phyloP scores from a whole-genome alignment of 2,888 invertebrate species.

The Hydropsyche betteni region DNA sequence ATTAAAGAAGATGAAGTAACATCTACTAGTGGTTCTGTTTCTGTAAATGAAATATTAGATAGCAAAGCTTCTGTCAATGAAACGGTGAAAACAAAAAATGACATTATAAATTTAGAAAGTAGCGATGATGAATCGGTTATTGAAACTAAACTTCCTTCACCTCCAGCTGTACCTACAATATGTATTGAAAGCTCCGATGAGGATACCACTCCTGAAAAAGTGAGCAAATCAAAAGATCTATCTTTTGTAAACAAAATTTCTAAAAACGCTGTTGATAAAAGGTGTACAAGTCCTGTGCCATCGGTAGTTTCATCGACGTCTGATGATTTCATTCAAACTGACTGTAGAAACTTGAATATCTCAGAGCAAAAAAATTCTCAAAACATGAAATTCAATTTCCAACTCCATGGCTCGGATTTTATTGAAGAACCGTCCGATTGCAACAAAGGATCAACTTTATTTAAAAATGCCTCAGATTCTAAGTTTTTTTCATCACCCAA shows the following conservation, averaged over 20 bases:
- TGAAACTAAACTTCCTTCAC: constrained; percentile 63
- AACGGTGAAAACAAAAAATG: too few species aligned
- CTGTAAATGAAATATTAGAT: too few species aligned
- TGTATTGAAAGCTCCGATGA: constrained; percentile 66
- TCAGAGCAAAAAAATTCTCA: constrained; percentile 59
- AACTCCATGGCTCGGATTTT: constrained; percentile 63
- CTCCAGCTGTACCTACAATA: constrained; percentile 54
- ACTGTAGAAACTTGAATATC: constrained; percentile 64
- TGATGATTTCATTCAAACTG: constrained; percentile 64
- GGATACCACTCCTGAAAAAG: background rate
- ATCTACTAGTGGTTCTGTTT: too few species aligned
- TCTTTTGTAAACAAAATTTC: constrained; percentile 52
- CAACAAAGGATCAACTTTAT: background rate
- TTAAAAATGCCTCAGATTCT: background rate
- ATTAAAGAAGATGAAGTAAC: too few species aligned
- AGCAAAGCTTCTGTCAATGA: too few species aligned
- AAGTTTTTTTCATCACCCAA: background rate
- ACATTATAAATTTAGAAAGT: constrained; percentile 41
- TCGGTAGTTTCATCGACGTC: constrained; percentile 64
- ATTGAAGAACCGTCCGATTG: constrained; percentile 54
- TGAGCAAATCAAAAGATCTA: constrained; percentile 42
- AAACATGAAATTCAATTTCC: constrained; percentile 59
- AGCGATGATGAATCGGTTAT: constrained; percentile 64
- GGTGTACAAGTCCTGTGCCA: constrained; percentile 61
- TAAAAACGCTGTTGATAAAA: background rate